phyloP scores from a whole-genome alignment of 2,797 vertebrate genomes.

The Acestrorhynchus altus region DNA sequence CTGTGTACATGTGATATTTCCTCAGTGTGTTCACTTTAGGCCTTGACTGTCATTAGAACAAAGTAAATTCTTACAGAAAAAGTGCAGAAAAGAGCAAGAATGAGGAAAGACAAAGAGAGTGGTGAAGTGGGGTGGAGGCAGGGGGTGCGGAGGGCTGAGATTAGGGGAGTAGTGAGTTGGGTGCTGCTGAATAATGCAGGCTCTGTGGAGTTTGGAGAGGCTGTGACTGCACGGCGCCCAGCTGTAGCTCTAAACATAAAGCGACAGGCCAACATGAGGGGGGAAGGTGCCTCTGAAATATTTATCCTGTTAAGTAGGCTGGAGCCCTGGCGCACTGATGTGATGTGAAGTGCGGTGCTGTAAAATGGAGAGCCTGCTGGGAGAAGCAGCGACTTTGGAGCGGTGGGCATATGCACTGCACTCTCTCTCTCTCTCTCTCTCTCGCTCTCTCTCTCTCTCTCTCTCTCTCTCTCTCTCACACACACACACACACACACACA shows the following conservation, averaged over 20 bases:
- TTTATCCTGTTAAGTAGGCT: conserved; percentile 56
- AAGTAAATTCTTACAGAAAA: background rate
- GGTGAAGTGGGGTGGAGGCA: background rate
- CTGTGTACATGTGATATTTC: background rate
- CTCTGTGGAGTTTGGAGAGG: conserved; percentile 29
- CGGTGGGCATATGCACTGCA: background rate
- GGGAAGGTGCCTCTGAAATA: conserved; percentile 50
- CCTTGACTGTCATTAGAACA: background rate
- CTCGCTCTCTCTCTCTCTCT: too few species aligned
- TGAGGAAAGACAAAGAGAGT: background rate
- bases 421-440: too few species aligned
- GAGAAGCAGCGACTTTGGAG: background rate
- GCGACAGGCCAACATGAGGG: conserved; percentile 43
- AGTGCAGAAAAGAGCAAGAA: background rate
- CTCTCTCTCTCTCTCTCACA: background rate
- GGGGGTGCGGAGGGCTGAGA: background rate
- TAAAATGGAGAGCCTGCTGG: conserved; percentile 28
- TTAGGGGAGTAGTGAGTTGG: conserved; percentile 6
- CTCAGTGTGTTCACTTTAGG: background rate
- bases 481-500: background rate
- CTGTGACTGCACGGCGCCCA: background rate
- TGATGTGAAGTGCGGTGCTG: conserved; percentile 41
- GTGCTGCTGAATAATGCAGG: conserved; percentile 48
- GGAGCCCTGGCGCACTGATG: conserved; percentile 38
- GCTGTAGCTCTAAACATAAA: conserved; percentile 39